phyloP scores from a whole-genome alignment of 1,140 invertebrate genomes.

The Lineus longissimus region DNA sequence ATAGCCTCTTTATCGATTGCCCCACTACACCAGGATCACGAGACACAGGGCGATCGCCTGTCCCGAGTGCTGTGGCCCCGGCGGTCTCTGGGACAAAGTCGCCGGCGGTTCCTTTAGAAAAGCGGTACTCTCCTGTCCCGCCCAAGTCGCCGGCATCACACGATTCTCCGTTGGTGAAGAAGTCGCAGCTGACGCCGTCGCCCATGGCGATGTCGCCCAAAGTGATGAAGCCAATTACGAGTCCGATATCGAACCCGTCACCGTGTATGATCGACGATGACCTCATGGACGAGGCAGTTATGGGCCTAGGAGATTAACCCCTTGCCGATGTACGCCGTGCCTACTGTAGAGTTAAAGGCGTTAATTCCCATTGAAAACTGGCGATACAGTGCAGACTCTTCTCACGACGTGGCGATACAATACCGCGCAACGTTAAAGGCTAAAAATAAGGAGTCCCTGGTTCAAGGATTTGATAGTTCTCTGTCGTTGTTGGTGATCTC shows the following conservation, averaged over 20 bases:
- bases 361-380: too few relatives aligned
- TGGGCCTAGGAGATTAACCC: conserved; percentile 3
- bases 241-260: conserved; percentile 60
- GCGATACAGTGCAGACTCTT: too few relatives aligned
- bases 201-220: conserved; percentile 69
- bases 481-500: too few relatives aligned
- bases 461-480: too few relatives aligned
- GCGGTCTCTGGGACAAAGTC: neutral
- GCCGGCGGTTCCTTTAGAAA: neutral
- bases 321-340: too few relatives aligned
- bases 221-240: conserved; percentile 61
- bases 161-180: conserved; percentile 8
- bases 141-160: conserved; percentile 22
- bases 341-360: too few relatives aligned
- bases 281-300: conserved; percentile 79
- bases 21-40: conserved; percentile 26
- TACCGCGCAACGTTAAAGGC: too few relatives aligned
- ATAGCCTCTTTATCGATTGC: conserved; percentile 49
- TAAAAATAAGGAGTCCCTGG: too few relatives aligned
- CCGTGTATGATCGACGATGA: conserved; percentile 83
- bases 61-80: too few relatives aligned
- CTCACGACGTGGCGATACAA: too few relatives aligned
- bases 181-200: conserved; percentile 14
- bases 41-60: too few relatives aligned
- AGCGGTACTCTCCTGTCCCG: neutral